Evolutionary conservation across 2,888 invertebrate species (phyloP).

Genomic region (Euplagia quadripunctaria): DNA sequence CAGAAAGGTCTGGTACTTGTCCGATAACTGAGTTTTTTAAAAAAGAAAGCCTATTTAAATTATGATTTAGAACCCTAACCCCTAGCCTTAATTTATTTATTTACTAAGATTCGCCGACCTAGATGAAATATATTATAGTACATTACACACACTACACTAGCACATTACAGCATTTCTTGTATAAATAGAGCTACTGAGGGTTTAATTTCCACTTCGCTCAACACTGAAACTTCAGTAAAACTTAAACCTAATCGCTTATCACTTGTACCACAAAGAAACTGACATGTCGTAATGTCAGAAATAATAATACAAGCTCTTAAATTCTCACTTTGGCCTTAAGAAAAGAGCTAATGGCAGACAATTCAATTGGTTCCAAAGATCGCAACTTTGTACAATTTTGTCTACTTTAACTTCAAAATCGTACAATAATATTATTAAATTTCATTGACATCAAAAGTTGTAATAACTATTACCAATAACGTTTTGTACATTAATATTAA

Average conservation of each 20-base stretch:
- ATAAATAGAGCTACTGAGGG: too few relatives aligned
- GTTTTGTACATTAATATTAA: too few relatives aligned
- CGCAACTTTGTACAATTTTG: background rate
- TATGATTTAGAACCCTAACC: too few relatives aligned
- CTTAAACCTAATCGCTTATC: background rate
- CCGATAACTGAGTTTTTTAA: too few relatives aligned
- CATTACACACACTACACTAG: too few relatives aligned
- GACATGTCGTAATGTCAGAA: slow-evolving; percentile 66
- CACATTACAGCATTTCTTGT: too few relatives aligned
- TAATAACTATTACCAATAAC: too few relatives aligned
- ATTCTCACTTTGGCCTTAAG: slow-evolving; percentile 57
- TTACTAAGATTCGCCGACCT: too few relatives aligned
- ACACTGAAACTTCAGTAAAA: background rate
- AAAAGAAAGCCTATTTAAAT: too few relatives aligned
- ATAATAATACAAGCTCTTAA: slow-evolving; percentile 63
- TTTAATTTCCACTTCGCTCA: background rate
- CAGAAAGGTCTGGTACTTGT: too few relatives aligned
- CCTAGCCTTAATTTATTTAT: too few relatives aligned
- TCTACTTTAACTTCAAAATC: slow-evolving; percentile 1
- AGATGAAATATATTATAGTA: too few relatives aligned
- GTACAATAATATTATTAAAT: background rate
- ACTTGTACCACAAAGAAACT: slow-evolving; percentile 21
- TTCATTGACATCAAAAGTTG: background rate
- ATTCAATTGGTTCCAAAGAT: slow-evolving; percentile 29
- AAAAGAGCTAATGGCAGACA: slow-evolving; percentile 44